phyloP scores from a whole-genome alignment of 1,140 invertebrate genomes.

The Trachymyrmex cornetzi region DNA sequence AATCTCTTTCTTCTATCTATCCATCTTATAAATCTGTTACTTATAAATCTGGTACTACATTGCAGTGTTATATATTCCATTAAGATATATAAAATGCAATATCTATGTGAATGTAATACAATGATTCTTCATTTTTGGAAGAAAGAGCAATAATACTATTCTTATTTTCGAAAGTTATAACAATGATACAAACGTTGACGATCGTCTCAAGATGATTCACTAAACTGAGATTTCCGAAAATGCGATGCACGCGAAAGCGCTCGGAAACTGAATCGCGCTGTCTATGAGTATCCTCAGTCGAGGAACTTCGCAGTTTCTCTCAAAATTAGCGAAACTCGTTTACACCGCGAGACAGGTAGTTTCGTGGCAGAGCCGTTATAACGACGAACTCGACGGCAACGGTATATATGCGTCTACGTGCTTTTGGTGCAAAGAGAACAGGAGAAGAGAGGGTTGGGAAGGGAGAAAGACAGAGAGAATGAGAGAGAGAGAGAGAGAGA shows the following conservation, averaged over 20 bases:
- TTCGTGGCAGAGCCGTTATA: constrained; percentile 69
- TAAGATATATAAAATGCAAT: not conserved
- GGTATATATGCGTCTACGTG: constrained; percentile 31
- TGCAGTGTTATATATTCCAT: too few species aligned
- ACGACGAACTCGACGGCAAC: constrained; percentile 50
- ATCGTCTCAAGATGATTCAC: constrained; percentile 27
- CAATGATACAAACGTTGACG: not conserved
- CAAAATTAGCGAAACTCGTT: constrained; percentile 77
- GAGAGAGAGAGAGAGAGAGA: constrained; percentile 2
- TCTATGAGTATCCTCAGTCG: constrained; percentile 61
- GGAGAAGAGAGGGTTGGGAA: not conserved
- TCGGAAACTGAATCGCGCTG: constrained; percentile 43
- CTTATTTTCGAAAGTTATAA: not conserved
- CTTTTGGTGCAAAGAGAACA: constrained; percentile 6
- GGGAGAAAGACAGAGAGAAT: not conserved
- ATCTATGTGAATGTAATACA: not conserved
- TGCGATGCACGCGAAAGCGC: constrained; percentile 20
- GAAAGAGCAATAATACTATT: too few species aligned
- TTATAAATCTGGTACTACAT: not conserved
- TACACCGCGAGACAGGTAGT: constrained; percentile 73
- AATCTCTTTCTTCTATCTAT: not conserved
- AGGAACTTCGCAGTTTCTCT: constrained; percentile 64
- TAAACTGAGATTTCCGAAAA: constrained; percentile 44
- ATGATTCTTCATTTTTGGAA: not conserved
- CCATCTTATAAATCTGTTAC: not conserved